phyloP scores from a whole-genome alignment of 2,888 invertebrate species.

The Morpho helenor region DNA sequence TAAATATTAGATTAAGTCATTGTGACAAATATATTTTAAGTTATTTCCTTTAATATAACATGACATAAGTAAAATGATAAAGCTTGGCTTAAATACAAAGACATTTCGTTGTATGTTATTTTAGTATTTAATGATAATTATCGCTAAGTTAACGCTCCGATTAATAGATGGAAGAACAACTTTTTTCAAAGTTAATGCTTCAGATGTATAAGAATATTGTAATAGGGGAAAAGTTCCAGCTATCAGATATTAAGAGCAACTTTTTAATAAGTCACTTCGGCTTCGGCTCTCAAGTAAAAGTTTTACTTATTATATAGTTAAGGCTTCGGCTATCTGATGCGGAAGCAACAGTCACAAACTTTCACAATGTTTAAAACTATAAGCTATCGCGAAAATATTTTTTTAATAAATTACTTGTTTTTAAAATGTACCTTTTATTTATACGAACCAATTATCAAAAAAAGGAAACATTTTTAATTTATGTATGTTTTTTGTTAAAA shows the following conservation, averaged over 20 bases:
- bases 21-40: too few relatives aligned
- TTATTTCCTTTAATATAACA: not conserved
- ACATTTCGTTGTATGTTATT: slow-evolving; percentile 31
- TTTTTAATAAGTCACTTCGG: too few relatives aligned
- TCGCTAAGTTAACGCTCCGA: slow-evolving; percentile 35
- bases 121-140: slow-evolving; percentile 20
- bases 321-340: slow-evolving; percentile 29
- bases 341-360: slow-evolving; percentile 2
- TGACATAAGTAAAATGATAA: not conserved
- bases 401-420: slow-evolving; percentile 57
- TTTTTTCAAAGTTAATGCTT: too few relatives aligned
- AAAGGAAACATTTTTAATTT: too few relatives aligned
- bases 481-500: too few relatives aligned
- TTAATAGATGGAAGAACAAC: too few relatives aligned
- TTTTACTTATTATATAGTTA: too few relatives aligned
- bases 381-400: slow-evolving; percentile 33
- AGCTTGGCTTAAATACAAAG: slow-evolving; percentile 26
- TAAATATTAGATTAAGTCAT: too few relatives aligned
- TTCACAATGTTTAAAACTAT: slow-evolving; percentile 28
- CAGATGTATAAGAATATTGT: too few relatives aligned
- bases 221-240: too few relatives aligned
- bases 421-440: slow-evolving; percentile 32
- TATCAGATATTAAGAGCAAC: too few relatives aligned
- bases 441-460: not conserved
- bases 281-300: too few relatives aligned